Evolutionary conservation across 2,113 vertebrate species (phyloP).

Genomic region (Alaudala cheleensis): DNA sequence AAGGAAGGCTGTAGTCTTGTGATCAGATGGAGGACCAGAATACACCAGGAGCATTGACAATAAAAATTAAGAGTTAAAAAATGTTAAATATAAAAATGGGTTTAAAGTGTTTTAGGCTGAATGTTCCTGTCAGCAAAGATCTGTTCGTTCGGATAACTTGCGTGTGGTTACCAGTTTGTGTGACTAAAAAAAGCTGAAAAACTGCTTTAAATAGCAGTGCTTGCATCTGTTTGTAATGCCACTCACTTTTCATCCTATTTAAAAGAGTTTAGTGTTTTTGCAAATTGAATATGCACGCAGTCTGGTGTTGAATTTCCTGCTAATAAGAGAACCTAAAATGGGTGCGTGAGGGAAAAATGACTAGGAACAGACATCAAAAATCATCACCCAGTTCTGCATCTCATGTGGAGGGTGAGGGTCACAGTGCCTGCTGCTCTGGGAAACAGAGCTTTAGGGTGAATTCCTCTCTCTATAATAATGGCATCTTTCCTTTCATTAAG

Average conservation of each 20-base stretch:
- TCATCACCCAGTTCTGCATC: not conserved
- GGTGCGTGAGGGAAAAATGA: not conserved
- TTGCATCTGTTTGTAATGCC: not conserved
- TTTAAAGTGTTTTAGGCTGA: not conserved
- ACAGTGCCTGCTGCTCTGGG: not conserved
- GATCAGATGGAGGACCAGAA: not conserved
- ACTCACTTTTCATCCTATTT: not conserved
- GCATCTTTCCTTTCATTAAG: not conserved
- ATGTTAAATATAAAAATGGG: not conserved
- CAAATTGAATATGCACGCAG: not conserved
- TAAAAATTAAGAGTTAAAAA: not conserved
- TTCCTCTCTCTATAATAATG: not conserved
- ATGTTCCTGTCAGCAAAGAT: not conserved
- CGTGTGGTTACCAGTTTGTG: not conserved
- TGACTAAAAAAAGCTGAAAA: not conserved
- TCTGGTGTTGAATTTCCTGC: not conserved
- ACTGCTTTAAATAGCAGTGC: not conserved
- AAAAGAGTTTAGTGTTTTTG: not conserved
- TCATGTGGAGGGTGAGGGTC: rapidly evolving
- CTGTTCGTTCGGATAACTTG: not conserved
- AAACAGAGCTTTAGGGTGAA: not conserved
- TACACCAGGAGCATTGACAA: not conserved
- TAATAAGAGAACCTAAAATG: not conserved
- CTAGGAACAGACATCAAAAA: not conserved
- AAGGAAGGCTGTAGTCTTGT: not conserved